Evolutionary conservation across 37 sponge, comb jelly and placozoan species (phyloP).

Genomic region (Bolinopsis microptera): DNA sequence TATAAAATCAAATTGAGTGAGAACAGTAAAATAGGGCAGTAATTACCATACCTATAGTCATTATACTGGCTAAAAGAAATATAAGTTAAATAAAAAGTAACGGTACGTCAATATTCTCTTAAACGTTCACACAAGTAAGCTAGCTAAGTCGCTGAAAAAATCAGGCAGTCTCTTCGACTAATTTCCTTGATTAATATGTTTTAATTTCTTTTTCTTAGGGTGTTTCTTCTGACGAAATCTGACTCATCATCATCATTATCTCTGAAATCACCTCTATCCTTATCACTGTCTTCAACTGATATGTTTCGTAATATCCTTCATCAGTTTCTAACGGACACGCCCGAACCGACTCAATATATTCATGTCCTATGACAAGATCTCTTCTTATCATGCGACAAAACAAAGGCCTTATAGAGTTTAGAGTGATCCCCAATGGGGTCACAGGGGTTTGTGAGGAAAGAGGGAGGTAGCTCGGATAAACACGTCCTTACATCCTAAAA

Average conservation of each 20-base stretch:
- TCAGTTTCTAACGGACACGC: background rate
- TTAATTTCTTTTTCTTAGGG: slow-evolving; percentile 38
- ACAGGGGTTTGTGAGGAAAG: slow-evolving; percentile 49
- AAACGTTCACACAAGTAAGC: no score
- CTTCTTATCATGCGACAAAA: slow-evolving; percentile 1
- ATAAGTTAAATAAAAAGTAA: no score
- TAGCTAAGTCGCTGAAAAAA: slow-evolving; percentile 81
- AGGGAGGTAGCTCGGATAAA: slow-evolving; percentile 71
- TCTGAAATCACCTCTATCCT: slow-evolving; percentile 26
- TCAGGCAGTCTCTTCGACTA: slow-evolving; percentile 34
- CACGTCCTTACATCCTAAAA: slow-evolving; percentile 88
- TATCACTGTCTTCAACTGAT: background rate
- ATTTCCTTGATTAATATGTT: background rate
- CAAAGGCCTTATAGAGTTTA: background rate
- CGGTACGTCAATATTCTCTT: no score
- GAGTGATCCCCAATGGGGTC: slow-evolving; percentile 50
- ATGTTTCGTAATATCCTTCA: background rate
- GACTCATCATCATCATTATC: slow-evolving; percentile 66
- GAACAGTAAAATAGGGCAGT: no score
- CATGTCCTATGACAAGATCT: background rate
- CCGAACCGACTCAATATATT: background rate
- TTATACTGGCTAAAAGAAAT: no score
- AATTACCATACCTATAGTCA: no score
- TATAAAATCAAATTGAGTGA: no score
- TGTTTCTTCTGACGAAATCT: slow-evolving; percentile 48